Conservation (phyloP, 2,797 vertebrate species). For the Mergus octosetaceus region DNA sequence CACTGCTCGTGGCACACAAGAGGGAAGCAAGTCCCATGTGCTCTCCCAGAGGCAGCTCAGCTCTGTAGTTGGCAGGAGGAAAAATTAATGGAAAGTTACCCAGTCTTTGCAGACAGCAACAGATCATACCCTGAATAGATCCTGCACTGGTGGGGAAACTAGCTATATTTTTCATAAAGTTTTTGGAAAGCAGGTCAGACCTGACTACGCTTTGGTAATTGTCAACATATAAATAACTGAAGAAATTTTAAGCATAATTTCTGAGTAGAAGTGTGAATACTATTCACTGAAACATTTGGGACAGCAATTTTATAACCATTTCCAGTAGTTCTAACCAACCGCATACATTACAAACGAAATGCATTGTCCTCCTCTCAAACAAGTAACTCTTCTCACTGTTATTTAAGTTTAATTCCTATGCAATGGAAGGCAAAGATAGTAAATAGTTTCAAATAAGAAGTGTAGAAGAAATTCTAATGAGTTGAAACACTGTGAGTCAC, state of each 20-base stretch:
- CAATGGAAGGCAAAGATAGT: background rate
- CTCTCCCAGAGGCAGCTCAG: background rate
- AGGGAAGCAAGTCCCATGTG: rapidly evolving
- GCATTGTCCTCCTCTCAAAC: background rate
- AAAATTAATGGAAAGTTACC: background rate
- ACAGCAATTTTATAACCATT: background rate
- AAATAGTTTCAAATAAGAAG: background rate
- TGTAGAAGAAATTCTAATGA: background rate
- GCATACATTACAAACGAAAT: rapidly evolving
- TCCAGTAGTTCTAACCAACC: background rate
- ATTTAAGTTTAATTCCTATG: conserved; percentile 1
- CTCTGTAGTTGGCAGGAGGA: background rate
- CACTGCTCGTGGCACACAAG: background rate
- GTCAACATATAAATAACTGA: rapidly evolving
- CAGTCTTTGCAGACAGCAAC: background rate
- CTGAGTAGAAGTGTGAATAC: background rate
- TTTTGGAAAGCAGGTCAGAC: background rate
- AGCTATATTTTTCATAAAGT: background rate
- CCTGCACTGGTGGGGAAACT: background rate
- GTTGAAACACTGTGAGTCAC: background rate
- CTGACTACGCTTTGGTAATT: background rate
- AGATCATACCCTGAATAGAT: background rate
- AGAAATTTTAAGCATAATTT: background rate
- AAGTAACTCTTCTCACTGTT: background rate
- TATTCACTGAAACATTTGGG: background rate